These are phyloP conservation scores for Trogon surrucura DNA, from an alignment of 2,113 vertebrate species.

Conservation along the genomic window DNA sequence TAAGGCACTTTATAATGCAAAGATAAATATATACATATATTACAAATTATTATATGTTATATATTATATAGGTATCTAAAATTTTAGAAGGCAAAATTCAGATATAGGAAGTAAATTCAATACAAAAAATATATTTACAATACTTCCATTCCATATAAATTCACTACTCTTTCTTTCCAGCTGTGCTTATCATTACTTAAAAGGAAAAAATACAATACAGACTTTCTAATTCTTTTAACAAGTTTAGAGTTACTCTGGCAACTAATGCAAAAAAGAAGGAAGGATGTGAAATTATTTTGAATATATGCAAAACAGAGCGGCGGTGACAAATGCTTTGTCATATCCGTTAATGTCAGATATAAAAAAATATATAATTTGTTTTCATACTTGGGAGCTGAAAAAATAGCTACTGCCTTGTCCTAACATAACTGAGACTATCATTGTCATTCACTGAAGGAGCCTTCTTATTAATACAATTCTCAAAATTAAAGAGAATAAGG, in stretches of 20 bases:
- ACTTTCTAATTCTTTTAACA: background rate
- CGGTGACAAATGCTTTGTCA: background rate
- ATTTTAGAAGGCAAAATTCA: background rate
- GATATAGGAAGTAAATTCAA: background rate
- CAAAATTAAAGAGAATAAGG: background rate
- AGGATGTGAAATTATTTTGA: background rate
- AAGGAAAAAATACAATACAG: background rate
- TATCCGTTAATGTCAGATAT: background rate
- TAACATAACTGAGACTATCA: background rate
- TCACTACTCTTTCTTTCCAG: background rate
- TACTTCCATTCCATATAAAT: background rate
- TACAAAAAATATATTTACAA: background rate
- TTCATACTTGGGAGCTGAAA: background rate
- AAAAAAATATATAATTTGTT: slow-evolving; percentile 4
- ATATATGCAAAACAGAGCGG: background rate
- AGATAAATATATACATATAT: background rate
- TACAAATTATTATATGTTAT: background rate
- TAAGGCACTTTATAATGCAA: background rate
- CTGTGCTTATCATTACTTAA: background rate
- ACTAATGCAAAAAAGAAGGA: background rate
- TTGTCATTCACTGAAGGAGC: background rate
- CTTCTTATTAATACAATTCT: background rate
- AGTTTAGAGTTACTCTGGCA: background rate
- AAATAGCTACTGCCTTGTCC: background rate
- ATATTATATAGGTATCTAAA: background rate